Evolutionary conservation across 2,113 vertebrate genomes (phyloP).

Genomic region (Macrotis lagotis): DNA sequence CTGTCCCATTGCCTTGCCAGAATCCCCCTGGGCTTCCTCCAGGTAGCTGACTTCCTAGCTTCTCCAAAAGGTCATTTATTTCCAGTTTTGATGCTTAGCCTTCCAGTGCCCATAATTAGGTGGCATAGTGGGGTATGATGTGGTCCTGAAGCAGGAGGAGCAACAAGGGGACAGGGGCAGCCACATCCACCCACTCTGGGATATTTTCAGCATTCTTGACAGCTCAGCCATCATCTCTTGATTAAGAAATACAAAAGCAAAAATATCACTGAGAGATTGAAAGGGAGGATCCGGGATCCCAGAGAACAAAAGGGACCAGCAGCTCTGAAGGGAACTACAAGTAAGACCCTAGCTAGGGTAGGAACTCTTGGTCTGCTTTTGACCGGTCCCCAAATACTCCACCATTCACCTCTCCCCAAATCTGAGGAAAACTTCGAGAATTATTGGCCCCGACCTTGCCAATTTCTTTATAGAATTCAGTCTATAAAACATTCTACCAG

Average conservation of each 20-base stretch:
- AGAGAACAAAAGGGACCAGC: neutral
- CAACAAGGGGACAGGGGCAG: neutral
- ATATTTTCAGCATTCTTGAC: neutral
- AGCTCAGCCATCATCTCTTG: neutral
- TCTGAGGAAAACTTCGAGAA: neutral
- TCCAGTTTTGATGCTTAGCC: conserved; percentile 51
- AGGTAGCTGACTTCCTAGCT: conserved; percentile 48
- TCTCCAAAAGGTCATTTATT: conserved; percentile 55
- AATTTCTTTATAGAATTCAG: neutral
- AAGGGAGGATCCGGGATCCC: neutral
- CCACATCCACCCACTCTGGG: neutral
- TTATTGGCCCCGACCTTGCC: neutral
- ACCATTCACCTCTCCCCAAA: neutral
- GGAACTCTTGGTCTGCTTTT: neutral
- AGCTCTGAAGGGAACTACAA: neutral
- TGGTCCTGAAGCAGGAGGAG: neutral
- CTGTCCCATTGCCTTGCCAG: neutral
- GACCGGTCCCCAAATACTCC: neutral
- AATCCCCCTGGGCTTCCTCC: neutral
- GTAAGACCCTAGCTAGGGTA: neutral
- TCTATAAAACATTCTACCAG: neutral
- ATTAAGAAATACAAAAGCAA: neutral
- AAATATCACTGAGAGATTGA: neutral
- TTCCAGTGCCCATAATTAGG: neutral
- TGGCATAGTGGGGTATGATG: neutral